Base-by-base conservation (phyloP, 2,888 invertebrate species). In the Leucania comma region DNA sequence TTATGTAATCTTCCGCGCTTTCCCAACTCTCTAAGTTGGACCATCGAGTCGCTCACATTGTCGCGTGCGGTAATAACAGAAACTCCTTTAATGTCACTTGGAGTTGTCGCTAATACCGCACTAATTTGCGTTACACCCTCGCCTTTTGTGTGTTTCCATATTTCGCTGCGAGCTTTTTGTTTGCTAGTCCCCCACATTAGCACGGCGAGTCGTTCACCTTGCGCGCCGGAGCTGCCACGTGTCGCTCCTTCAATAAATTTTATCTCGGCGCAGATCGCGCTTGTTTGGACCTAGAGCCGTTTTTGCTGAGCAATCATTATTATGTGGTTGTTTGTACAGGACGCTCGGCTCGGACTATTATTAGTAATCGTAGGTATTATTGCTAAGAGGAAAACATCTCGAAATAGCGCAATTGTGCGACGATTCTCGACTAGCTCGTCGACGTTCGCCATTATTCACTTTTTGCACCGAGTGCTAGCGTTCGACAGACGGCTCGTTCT, bases 371-470 rank as follows among this genome's bases (percentile, higher is more conserved):
- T 89, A 88, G 87, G 88, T 91, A 89, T 89, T 91, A 89, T 92
- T 90, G 88, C 90, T 90, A 93, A 86, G 92, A 94, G 94, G 94
- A 94, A 93, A 94, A 94, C 88, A 89, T 91, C 92, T 93, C 89
- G 89, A 94, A 94, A 94, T 94, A 94, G 93, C 92, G 82, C 90
- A 87, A 90, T 93, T 91, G 93, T 92, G 90, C 90, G 89, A 87
- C 89, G 89, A 87, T 89, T 56, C 88, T 76, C 80, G 86, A 87
- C 85, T 87, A 86, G 86, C 81, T 80, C 82, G 72, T 67, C 82
- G 85, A 75, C 89, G 87, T 78, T 89, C 87, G 89, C 89, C 90
- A 93, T 93, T 94, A 93, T 93, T 93, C 92, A 91, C 91, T 93
- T 94, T 93, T 94, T 94, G 92, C 90, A 81, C 78, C 83, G 84